These are phyloP conservation scores for Phaedon cochleariae DNA, from an alignment of 2,888 invertebrate genomes.

Conservation along the genomic window DNA sequence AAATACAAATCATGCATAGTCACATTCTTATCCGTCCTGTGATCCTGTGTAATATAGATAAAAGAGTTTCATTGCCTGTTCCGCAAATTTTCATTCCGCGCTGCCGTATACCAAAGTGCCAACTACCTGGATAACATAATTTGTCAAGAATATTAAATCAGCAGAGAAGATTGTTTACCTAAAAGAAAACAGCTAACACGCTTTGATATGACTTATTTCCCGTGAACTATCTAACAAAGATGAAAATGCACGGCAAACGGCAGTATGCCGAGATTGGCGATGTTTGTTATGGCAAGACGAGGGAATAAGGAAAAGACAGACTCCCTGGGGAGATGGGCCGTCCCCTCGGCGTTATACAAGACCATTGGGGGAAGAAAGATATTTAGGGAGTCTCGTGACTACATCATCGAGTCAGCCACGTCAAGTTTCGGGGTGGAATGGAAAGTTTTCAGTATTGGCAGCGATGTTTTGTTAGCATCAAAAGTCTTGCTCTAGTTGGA, in stretches of 20 bases:
- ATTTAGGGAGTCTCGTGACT: slow-evolving; percentile 60
- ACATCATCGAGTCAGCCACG: slow-evolving; percentile 56
- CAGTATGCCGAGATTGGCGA: slow-evolving; percentile 58
- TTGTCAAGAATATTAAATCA: slow-evolving; percentile 38
- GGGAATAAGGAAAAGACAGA: slow-evolving; percentile 68
- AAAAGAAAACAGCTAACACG: slow-evolving; percentile 52
- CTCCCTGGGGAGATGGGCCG: slow-evolving; percentile 65
- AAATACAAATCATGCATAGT: neutral
- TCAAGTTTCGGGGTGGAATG: slow-evolving; percentile 45
- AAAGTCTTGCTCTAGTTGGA: too few species aligned
- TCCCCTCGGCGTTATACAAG: slow-evolving; percentile 59
- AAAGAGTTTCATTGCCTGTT: neutral
- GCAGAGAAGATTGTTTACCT: slow-evolving; percentile 46
- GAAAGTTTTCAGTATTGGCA: slow-evolving; percentile 28
- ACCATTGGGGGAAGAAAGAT: slow-evolving; percentile 57
- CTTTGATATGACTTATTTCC: slow-evolving; percentile 43
- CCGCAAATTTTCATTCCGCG: neutral
- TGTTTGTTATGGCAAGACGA: slow-evolving; percentile 62
- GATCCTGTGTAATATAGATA: neutral
- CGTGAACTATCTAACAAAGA: slow-evolving; percentile 32
- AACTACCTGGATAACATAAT: slow-evolving; percentile 25
- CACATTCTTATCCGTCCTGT: too few species aligned
- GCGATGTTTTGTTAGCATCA: neutral
- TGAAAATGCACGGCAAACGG: slow-evolving; percentile 55
- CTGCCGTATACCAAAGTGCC: slow-evolving; percentile 7